Base-by-base conservation (phyloP, 2,888 invertebrate genomes). In the Gastracanthus pulcherrimus region DNA sequence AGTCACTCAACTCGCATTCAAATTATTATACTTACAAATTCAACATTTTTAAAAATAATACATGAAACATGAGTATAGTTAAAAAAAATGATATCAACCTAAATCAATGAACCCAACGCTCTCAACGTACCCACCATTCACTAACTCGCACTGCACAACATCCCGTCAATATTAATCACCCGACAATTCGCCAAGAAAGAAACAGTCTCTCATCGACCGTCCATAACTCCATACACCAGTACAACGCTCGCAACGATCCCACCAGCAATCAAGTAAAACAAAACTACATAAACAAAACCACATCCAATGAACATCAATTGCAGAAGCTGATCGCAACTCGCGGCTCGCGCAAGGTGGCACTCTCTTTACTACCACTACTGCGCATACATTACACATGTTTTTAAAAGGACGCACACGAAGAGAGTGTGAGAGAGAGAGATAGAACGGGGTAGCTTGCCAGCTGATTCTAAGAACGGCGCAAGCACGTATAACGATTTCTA, bases 381-480 rank as follows among this genome's bases (percentile, higher is more conserved):
- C 2, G 26, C 23, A 11, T 23, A 4, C 26, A 23, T 3, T n/a
- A n/a, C n/a, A 6, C n/a, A 3, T n/a, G 45, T 23, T 76, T n/a
- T 19, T 16, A 51, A 66, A 11, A 16, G n/a, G 13, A n/a, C 7
- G 48, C 36, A n/a, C n/a, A n/a, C n/a, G n/a, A n/a, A n/a, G n/a
- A n/a, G n/a, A n/a, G n/a, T n/a, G n/a, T n/a, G n/a, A n/a, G n/a
- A n/a, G n/a, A n/a, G n/a, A n/a, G n/a, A n/a, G n/a, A n/a, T n/a
- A n/a, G n/a, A n/a, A n/a, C n/a, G 29, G 41, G 7, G 2, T 6
- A 1, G 31, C 23, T n/a, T 45, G 72, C 78, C 71, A 74, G 67
- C 55, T 60, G 67, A 74, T 74, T 74, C 70, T 29, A 19, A 70
- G 70, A 71, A 78, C 11, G 9, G 66, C 13, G 5, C n/a, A n/a